Conservation (phyloP, 2,888 invertebrate species). For the Malthinus flaveolus region DNA sequence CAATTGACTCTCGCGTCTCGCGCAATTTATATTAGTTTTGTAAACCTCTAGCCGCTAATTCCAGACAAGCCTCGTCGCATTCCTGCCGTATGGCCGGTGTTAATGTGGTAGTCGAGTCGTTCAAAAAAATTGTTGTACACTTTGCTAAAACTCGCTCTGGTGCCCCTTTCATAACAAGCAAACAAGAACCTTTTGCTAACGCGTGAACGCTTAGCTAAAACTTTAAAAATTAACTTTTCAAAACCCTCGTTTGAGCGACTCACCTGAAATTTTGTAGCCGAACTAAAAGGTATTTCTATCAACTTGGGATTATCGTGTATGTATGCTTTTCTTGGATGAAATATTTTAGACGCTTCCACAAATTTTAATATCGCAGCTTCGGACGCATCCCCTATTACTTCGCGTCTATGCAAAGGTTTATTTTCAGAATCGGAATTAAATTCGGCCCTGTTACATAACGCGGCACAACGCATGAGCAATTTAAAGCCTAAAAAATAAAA, state of each 20-base stretch:
- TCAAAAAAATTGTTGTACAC: slow-evolving; percentile 64
- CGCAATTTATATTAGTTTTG: not conserved
- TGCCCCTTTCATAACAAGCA: slow-evolving; percentile 77
- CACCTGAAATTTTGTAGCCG: slow-evolving; percentile 70
- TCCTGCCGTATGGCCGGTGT: slow-evolving; percentile 59
- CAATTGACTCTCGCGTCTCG: not conserved
- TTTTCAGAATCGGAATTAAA: slow-evolving; percentile 54
- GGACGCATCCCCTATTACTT: slow-evolving; percentile 70
- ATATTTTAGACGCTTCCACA: slow-evolving; percentile 60
- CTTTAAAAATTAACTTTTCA: not conserved
- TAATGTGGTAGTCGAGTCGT: slow-evolving; percentile 60
- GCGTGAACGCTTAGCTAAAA: slow-evolving; percentile 64
- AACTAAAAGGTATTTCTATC: slow-evolving; percentile 70
- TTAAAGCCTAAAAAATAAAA: slow-evolving; percentile 38
- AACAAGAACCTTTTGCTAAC: slow-evolving; percentile 56
- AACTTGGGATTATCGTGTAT: slow-evolving; percentile 60
- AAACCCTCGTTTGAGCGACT: slow-evolving; percentile 7
- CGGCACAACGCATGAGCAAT: slow-evolving; percentile 56
- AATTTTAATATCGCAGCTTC: slow-evolving; percentile 72
- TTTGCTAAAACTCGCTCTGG: slow-evolving; percentile 72
- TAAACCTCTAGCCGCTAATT: slow-evolving; percentile 64
- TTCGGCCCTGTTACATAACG: slow-evolving; percentile 74
- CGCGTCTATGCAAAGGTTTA: slow-evolving; percentile 58
- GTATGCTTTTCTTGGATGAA: slow-evolving; percentile 40
- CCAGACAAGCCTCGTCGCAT: slow-evolving; percentile 72